A percentile compares a stretch with the other conserved stretches of the same genome.
These are phyloP conservation scores for Tetranychus truncatus DNA, from an alignment of 2,888 invertebrate species.

Conservation along the genomic window DNA sequence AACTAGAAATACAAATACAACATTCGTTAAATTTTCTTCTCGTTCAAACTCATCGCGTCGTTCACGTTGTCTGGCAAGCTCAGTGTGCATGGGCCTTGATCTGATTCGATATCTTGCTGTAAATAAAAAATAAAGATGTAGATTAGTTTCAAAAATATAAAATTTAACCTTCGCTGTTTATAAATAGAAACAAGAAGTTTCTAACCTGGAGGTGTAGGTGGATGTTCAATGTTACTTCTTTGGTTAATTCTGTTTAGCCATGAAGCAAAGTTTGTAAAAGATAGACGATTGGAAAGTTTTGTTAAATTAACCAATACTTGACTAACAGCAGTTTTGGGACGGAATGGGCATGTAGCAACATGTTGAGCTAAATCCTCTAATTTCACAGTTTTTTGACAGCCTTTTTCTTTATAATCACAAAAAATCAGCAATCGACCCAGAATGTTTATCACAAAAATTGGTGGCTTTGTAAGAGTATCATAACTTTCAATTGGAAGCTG, in stretches of 20 bases:
- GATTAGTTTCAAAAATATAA: not conserved
- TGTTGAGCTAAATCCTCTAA: constrained; percentile 13
- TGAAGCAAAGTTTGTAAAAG: not conserved
- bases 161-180: not conserved
- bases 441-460: constrained; percentile 8
- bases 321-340: not conserved
- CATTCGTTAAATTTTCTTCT: not conserved
- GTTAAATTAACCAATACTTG: not conserved
- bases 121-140: not conserved
- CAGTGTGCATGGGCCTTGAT: not conserved
- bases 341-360: constrained; percentile 3
- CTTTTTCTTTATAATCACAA: constrained; percentile 12
- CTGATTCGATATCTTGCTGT: not conserved
- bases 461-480: not conserved
- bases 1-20: not conserved
- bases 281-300: not conserved
- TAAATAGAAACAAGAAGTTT: not conserved
- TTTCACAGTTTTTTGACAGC: constrained; percentile 3
- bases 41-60: not conserved
- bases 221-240: not conserved
- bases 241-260: not conserved
- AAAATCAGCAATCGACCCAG: constrained; percentile 8
- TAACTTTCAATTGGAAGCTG: not conserved
- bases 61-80: not conserved
- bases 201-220: not conserved